Evolutionary conservation across 2,888 invertebrate species (phyloP).

Genomic region (Seladonia tumulorum): DNA sequence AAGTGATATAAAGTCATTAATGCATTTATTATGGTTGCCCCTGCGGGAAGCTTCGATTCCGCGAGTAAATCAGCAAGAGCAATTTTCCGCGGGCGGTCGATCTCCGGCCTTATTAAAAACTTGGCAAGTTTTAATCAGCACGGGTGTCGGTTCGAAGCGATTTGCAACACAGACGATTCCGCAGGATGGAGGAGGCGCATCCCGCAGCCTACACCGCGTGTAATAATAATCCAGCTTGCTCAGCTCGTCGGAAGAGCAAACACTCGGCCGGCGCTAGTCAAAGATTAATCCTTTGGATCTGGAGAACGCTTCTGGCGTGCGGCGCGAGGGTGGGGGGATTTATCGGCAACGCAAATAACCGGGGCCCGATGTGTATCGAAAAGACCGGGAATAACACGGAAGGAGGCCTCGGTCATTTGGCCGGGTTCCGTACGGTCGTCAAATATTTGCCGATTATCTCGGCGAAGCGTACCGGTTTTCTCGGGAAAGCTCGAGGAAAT

Average conservation of each 20-base stretch:
- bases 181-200: conserved; percentile 40
- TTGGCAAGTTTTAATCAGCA: conserved; percentile 44
- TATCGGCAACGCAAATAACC: neutral
- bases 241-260: conserved; percentile 63
- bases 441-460: conserved; percentile 58
- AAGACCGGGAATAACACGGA: conserved; percentile 52
- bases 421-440: neutral
- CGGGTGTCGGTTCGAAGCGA: conserved; percentile 46
- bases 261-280: conserved; percentile 55
- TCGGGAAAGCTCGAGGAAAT: neutral
- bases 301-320: conserved; percentile 40
- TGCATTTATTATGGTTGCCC: neutral
- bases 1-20: neutral
- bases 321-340: neutral
- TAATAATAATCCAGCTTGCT: conserved; percentile 66
- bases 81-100: neutral
- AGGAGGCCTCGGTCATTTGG: neutral
- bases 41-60: neutral
- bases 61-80: neutral
- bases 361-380: conserved; percentile 41
- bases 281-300: conserved; percentile 69
- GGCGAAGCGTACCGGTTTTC: neutral
- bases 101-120: conserved; percentile 41
- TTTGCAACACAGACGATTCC: conserved; percentile 56
- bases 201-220: conserved; percentile 53